These are phyloP conservation scores for Tyria jacobaeae DNA, from an alignment of 2,888 invertebrate species.

Conservation along the genomic window DNA sequence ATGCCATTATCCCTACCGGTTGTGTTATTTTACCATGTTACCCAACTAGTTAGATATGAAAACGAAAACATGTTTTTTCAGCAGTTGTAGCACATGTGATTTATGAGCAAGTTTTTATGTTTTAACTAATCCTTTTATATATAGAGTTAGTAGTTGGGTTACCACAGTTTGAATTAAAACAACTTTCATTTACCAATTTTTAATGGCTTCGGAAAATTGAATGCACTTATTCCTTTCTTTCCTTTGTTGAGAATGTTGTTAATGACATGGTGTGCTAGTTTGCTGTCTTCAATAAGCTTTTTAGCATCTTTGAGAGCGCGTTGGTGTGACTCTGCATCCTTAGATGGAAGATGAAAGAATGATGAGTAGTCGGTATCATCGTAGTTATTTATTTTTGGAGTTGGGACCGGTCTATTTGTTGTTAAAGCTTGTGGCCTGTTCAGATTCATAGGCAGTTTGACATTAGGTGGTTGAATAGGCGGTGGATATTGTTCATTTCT, in stretches of 20 bases:
- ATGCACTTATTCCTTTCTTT: conserved; percentile 25
- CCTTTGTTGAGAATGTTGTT: conserved; percentile 33
- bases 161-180: conserved; percentile 9
- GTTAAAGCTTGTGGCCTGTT: conserved; percentile 14
- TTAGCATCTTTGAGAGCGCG: conserved; percentile 52
- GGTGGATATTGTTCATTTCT: neutral
- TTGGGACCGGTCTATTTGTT: conserved; percentile 10
- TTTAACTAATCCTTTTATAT: too few species aligned
- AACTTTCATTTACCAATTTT: conserved; percentile 19
- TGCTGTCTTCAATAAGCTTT: conserved; percentile 57
- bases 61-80: too few species aligned
- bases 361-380: conserved; percentile 34
- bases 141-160: too few species aligned
- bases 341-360: conserved; percentile 30
- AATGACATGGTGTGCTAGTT: conserved; percentile 46
- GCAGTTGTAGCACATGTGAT: too few species aligned
- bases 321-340: conserved; percentile 30
- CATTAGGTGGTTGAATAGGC: neutral
- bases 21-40: too few species aligned
- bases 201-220: conserved; percentile 16
- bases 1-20: too few species aligned
- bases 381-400: conserved; percentile 12
- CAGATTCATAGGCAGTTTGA: neutral
- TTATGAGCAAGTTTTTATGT: too few species aligned
- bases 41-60: too few species aligned